Percentiles rank a stretch among this genome's conserved stretches.
Evolutionary conservation across 2,888 invertebrate species (phyloP).

Genomic region (Bimastos eiseni): DNA sequence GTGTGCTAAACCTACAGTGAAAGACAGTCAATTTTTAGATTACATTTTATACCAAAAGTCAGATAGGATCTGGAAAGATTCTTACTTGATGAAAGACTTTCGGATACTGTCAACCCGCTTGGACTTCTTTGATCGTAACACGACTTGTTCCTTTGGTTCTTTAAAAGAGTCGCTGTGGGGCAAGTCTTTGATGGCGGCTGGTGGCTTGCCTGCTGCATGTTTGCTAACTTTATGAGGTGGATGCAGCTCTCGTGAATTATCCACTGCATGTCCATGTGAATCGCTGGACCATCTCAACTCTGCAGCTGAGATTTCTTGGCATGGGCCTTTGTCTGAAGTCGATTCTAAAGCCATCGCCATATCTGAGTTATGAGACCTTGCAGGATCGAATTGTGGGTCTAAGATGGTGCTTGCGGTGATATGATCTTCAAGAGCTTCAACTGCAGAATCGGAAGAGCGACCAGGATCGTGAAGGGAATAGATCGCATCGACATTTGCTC

Average conservation of each 20-base stretch:
- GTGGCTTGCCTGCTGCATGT: neutral
- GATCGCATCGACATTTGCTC: neutral
- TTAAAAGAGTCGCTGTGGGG: neutral
- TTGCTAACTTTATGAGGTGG: neutral
- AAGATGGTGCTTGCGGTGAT: neutral
- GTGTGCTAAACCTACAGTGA: neutral
- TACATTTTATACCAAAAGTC: neutral
- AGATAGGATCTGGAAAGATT: neutral
- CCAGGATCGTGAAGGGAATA: neutral
- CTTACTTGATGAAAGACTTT: slow-evolving; percentile 21
- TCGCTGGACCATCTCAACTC: neutral
- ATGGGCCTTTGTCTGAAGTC: neutral
- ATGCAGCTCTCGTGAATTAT: neutral
- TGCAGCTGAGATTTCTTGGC: neutral
- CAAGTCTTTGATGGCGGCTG: neutral
- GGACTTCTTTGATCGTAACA: neutral
- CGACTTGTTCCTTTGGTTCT: neutral
- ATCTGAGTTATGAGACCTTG: neutral
- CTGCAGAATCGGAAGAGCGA: neutral
- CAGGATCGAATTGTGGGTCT: neutral
- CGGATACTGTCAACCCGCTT: slow-evolving; percentile 17
- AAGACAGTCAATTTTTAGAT: neutral
- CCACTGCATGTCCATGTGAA: neutral
- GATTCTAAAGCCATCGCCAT: neutral
- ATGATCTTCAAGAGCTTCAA: neutral